These are phyloP conservation scores for Drosophila ficusphila DNA, from an alignment of 1,140 invertebrate species.

Conservation along the genomic window DNA sequence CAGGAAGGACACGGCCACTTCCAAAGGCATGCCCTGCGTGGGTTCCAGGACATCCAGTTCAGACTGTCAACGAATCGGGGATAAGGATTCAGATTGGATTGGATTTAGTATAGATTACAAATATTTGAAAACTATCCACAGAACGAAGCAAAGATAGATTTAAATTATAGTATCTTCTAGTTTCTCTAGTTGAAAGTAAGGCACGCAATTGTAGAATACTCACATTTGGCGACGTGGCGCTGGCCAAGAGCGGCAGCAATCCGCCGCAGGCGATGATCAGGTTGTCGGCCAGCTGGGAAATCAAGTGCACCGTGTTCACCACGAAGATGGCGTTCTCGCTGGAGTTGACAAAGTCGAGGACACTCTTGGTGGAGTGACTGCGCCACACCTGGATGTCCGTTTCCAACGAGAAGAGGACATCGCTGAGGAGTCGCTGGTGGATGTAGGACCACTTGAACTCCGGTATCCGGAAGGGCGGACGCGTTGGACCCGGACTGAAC, in stretches of 20 bases:
- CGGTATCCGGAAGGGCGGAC: constrained; percentile 98
- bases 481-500: constrained; percentile 97
- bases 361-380: constrained; percentile 97
- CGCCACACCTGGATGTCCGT: constrained; percentile 96
- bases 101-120: too few relatives aligned
- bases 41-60: constrained; percentile 99
- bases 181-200: too few relatives aligned
- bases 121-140: too few relatives aligned
- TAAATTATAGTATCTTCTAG: too few relatives aligned
- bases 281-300: constrained; percentile 99
- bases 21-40: constrained; percentile 99
- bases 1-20: constrained; percentile 98
- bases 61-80: constrained; percentile 88
- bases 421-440: constrained; percentile 97
- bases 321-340: constrained; percentile 99
- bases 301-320: constrained; percentile 99
- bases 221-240: constrained; percentile 99
- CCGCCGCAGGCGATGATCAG: constrained; percentile 99
- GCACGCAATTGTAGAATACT: too few relatives aligned
- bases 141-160: too few relatives aligned
- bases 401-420: constrained; percentile 98
- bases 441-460: constrained; percentile 99
- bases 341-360: constrained; percentile 99
- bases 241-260: constrained; percentile 96
- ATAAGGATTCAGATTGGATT: neutral